phyloP scores from a whole-genome alignment of 2,797 vertebrate species.

The Thamnophis elegans region DNA sequence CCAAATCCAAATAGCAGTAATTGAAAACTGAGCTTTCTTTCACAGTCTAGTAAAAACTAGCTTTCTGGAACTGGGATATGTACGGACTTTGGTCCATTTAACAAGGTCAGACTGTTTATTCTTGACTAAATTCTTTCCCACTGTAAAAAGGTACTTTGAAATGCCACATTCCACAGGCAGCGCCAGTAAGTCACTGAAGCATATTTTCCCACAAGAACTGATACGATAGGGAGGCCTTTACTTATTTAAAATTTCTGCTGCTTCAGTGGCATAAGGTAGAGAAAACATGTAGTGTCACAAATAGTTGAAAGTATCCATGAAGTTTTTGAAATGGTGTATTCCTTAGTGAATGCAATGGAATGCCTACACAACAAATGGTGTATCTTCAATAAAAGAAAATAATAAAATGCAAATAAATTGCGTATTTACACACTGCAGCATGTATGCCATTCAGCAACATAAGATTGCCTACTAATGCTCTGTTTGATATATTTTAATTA shows the following conservation, averaged over 20 bases:
- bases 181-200: conserved; percentile 82
- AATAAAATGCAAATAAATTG: conserved; percentile 14
- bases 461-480: not conserved
- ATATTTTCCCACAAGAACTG: conserved; percentile 84
- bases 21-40: conserved; percentile 40
- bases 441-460: conserved; percentile 15
- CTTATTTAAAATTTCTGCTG: conserved; percentile 63
- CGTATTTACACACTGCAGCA: conserved; percentile 1
- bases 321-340: conserved; percentile 6
- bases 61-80: conserved; percentile 70
- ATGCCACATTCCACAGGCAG: conserved; percentile 81
- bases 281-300: conserved; percentile 41
- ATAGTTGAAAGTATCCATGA: conserved; percentile 37
- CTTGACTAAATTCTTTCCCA: conserved; percentile 84
- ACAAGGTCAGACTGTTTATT: conserved; percentile 82
- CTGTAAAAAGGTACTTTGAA: conserved; percentile 85
- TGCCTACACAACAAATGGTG: conserved; percentile 39
- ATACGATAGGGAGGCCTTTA: conserved; percentile 67
- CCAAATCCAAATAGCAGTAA: conserved; percentile 45
- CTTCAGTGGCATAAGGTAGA: conserved; percentile 62
- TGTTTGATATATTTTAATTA: not conserved
- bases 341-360: conserved; percentile 16
- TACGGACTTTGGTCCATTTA: conserved; percentile 78
- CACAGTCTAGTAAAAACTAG: conserved; percentile 65
- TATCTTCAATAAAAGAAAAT: conserved; percentile 29